A percentile compares a stretch with the other conserved stretches of the same genome.
These are phyloP conservation scores for Caenorhabditis japonica DNA, from an alignment of 2,888 invertebrate genomes.

Conservation along the genomic window DNA sequence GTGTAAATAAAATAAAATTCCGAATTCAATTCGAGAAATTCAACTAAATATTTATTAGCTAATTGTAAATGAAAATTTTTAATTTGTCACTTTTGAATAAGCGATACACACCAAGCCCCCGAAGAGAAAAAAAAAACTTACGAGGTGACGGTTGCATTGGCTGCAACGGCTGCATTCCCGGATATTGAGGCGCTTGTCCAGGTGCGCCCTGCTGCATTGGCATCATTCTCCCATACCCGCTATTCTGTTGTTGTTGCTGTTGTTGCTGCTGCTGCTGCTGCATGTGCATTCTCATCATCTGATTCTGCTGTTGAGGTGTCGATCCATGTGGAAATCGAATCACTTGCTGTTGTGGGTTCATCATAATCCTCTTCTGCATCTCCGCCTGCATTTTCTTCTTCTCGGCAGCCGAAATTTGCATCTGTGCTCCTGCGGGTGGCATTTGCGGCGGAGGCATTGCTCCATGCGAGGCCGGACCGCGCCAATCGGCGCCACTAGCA, in stretches of 20 bases:
- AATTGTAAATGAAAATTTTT: too few species aligned
- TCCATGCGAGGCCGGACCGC: not conserved
- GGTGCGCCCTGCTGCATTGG: not conserved
- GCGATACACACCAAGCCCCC: not conserved
- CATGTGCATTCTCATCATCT: constrained; percentile 1
- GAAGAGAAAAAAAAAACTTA: constrained; percentile 1
- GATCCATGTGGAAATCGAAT: constrained; percentile 8
- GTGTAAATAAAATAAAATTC: too few species aligned
- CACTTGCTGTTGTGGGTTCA: not conserved
- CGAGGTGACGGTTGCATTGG: constrained; percentile 28
- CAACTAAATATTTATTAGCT: too few species aligned
- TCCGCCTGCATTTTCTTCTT: constrained; percentile 31
- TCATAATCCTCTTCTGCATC: constrained; percentile 20
- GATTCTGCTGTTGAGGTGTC: constrained; percentile 25
- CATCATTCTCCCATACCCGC: constrained; percentile 16
- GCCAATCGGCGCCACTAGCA: too few species aligned
- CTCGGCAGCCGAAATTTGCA: constrained; percentile 21
- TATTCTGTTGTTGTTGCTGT: constrained; percentile 9
- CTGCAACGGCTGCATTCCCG: constrained; percentile 1
- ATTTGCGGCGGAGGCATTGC: constrained; percentile 23
- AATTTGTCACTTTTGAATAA: too few species aligned
- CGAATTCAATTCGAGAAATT: too few species aligned
- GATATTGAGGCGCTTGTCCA: constrained; percentile 12
- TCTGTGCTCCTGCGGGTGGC: constrained; percentile 5
- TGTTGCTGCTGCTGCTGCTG: not conserved